phyloP scores from a whole-genome alignment of 2,113 vertebrate genomes.

The Aegotheles bennettii region DNA sequence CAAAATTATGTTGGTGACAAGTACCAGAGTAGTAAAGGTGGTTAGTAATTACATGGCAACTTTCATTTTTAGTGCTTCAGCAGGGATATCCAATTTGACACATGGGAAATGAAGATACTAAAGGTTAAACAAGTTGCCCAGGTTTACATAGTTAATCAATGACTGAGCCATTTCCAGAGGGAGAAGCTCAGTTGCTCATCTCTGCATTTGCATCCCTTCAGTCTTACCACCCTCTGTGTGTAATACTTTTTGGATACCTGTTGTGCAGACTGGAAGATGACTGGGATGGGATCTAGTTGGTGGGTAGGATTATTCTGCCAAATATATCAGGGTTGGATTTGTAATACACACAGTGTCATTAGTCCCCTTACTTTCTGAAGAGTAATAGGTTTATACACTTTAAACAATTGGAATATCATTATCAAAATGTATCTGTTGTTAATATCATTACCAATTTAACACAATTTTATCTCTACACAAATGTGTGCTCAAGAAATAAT shows the following conservation, averaged over 20 bases:
- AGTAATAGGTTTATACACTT: background rate
- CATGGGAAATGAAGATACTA: background rate
- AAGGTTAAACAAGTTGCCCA: background rate
- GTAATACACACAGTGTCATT: background rate
- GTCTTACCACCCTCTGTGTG: background rate
- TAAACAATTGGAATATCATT: background rate
- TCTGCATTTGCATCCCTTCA: background rate
- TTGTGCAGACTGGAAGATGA: background rate
- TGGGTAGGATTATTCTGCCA: background rate
- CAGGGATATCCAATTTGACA: background rate
- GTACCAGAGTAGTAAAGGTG: background rate
- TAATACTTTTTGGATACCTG: background rate
- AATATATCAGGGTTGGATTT: background rate
- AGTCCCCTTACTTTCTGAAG: background rate
- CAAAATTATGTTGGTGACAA: conserved; percentile 30
- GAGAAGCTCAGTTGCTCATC: background rate
- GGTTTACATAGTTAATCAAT: background rate
- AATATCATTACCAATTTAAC: background rate
- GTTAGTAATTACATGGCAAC: background rate
- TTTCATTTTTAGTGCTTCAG: background rate
- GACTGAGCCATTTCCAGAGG: background rate
- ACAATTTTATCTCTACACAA: background rate
- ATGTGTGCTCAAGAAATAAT: background rate
- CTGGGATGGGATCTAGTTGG: background rate
- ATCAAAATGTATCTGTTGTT: background rate